phyloP scores from a whole-genome alignment of 2,888 invertebrate genomes.

The Perdita meconis region DNA sequence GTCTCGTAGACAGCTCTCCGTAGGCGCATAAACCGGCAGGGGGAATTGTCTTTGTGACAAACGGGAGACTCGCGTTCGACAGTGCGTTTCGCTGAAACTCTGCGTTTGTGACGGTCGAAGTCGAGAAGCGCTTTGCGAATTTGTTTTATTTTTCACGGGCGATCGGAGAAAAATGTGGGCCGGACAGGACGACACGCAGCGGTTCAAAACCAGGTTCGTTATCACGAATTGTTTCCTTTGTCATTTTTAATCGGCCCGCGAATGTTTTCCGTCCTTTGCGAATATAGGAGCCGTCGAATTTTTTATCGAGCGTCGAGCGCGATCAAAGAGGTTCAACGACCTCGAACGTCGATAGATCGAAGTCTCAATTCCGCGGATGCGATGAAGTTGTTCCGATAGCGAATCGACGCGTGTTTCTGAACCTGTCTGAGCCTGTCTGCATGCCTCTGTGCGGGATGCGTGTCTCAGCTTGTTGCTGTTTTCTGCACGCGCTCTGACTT shows the following conservation, averaged over 20 bases:
- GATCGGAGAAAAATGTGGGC: slow-evolving; percentile 77
- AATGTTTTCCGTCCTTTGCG: no score
- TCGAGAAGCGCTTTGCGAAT: no score
- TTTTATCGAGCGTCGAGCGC: no score
- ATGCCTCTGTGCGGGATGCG: not conserved
- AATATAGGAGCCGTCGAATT: no score
- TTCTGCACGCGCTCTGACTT: slow-evolving; percentile 36
- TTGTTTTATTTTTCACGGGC: not conserved
- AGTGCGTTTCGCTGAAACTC: slow-evolving; percentile 12
- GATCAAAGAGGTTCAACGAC: slow-evolving; percentile 60
- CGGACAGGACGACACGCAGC: slow-evolving; percentile 80
- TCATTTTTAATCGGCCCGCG: no score
- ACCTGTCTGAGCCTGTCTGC: not conserved
- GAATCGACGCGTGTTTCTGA: slow-evolving; percentile 8
- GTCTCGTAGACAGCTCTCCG: slow-evolving; percentile 47
- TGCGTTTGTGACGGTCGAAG: no score
- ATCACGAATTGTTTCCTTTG: no score
- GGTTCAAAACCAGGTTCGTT: slow-evolving; percentile 81
- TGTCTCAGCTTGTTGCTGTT: slow-evolving; percentile 52
- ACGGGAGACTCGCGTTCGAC: slow-evolving; percentile 18
- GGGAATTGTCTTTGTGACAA: slow-evolving; percentile 45
- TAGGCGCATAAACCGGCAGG: slow-evolving; percentile 58
- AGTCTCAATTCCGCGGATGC: slow-evolving; percentile 31
- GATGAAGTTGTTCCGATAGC: slow-evolving; percentile 34
- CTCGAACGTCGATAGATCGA: slow-evolving; percentile 37